Conservation (phyloP, 35 echinoderm and acorn worm species). For the Ophiothrix spiculata region DNA sequence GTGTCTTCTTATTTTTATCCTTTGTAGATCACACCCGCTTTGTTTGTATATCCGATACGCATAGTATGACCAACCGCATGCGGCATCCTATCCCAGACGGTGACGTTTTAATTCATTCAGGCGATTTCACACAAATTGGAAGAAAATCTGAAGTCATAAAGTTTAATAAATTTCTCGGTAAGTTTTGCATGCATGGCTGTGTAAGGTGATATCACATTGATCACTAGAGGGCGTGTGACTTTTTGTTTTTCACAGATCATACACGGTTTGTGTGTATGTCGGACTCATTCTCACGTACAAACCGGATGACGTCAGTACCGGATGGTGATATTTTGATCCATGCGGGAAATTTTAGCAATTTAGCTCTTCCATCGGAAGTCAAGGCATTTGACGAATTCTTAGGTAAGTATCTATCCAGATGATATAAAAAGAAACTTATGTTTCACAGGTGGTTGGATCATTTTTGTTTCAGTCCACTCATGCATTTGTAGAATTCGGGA, state of each 20-base stretch:
- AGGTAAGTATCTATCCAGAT: no score
- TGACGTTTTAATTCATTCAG: constrained; percentile 67
- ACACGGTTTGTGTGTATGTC: constrained; percentile 94
- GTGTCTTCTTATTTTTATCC: constrained; percentile 14
- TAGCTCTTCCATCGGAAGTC: constrained; percentile 64
- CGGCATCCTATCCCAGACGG: constrained; percentile 31
- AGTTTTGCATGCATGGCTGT: no score
- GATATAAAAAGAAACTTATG: no score
- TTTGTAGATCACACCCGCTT: constrained; percentile 53
- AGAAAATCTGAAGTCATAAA: constrained; percentile 34
- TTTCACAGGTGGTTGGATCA: no score
- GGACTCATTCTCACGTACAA: constrained; percentile 77
- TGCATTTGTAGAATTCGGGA: no score
- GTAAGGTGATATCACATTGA: no score
- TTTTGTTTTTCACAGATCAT: constrained; percentile 46
- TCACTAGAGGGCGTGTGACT: no score
- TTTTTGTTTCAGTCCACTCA: no score
- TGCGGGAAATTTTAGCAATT: constrained; percentile 76
- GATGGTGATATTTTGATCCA: constrained; percentile 80
- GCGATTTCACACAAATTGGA: constrained; percentile 67
- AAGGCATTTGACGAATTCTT: constrained; percentile 78
- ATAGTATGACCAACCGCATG: constrained; percentile 28
- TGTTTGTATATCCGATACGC: constrained; percentile 84
- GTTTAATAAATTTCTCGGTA: constrained; percentile 77
- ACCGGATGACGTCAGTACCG: constrained; percentile 59